Evolutionary conservation across 2,113 vertebrate species (phyloP).

Genomic region (Gasterosteus aculeatus): DNA sequence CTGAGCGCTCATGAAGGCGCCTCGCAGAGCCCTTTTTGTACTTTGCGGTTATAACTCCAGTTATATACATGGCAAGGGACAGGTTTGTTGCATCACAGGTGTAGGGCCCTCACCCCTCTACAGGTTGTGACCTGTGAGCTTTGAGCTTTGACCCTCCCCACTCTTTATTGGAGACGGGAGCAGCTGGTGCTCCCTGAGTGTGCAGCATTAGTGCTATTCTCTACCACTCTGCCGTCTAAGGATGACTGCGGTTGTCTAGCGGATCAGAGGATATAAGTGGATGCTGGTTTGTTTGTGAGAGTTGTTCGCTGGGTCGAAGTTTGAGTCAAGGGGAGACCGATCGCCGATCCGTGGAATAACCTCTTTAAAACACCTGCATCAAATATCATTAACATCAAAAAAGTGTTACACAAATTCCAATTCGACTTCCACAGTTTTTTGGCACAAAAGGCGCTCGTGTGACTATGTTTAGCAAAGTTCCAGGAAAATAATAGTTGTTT

Average conservation of each 20-base stretch:
- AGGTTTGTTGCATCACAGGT: conserved; percentile 45
- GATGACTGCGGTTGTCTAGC: neutral
- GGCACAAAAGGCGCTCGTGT: neutral
- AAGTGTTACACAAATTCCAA: neutral
- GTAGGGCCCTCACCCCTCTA: conserved; percentile 29
- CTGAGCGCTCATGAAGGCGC: conserved; percentile 21
- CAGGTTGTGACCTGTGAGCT: conserved; percentile 67
- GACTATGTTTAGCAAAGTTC: conserved; percentile 37
- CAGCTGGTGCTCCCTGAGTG: conserved; percentile 64
- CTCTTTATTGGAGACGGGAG: conserved; percentile 64
- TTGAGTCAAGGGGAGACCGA: neutral
- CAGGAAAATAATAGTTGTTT: conserved; percentile 34
- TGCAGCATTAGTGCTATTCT: conserved; percentile 43
- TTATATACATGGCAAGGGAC: conserved; percentile 60
- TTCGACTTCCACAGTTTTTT: conserved; percentile 13
- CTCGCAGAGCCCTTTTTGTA: conserved; percentile 17
- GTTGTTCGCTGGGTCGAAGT: conserved; percentile 22
- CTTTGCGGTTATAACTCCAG: conserved; percentile 13
- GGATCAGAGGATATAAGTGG: neutral
- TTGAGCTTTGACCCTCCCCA: conserved; percentile 44
- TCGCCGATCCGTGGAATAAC: neutral
- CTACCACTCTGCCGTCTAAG: neutral
- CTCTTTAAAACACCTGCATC: conserved; percentile 10
- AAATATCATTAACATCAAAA: neutral
- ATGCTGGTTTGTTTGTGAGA: conserved; percentile 9